Base-by-base conservation (phyloP, 2,888 invertebrate species). In the Drosophila nr. medialis region DNA sequence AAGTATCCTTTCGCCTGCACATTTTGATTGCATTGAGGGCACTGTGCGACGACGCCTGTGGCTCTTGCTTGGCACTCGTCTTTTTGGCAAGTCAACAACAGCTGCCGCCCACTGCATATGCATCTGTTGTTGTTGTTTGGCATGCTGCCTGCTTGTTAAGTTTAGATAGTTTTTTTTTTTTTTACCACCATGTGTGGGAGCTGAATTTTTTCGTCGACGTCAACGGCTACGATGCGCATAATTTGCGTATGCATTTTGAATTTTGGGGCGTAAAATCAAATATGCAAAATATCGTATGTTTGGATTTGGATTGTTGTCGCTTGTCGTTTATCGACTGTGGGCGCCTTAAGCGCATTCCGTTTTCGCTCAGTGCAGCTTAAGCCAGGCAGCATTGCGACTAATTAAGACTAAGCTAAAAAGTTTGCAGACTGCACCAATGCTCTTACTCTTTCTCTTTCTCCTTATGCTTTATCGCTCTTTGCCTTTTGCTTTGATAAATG, bases 191-290 rank as follows among this genome's bases (percentile, higher is more conserved):
- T 88, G 83, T 87, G 84, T 79, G 82, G 81, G 84, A 75, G 81
- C 80, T 48, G 68, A 54, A 62, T 64, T 80, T 76, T 75, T 68
- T 54, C 45, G 62, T 64, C 76, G 66, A 68, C 75, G 48, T 60
- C 67, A 60, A 62, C 74, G 54, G 82, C 83, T 64, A 75, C 82
- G 87, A 75, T 85, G 89, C 82, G 89, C 87, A 89, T 89, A 85
- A 84, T 89, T 84, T 87, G 85, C 85, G 82, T 84, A 74, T 87
- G 89, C 75, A 87, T 82, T 86, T 86, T 82, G 82, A 82, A 80
- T 84, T 87, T 77, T 55, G 71, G 87, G 85, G 85, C 85, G 85
- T 89, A 71, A 81, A 86, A 86, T 86, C 89, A 89, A 86, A 80
- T 86, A 86, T 86, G 89, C 87, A 84, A 82, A 89, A 84, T 89